Evolutionary conservation across 2,888 invertebrate species (phyloP), one percentile per base, ranked within the genome.

Genomic region (Stomorhina lunata): DNA sequence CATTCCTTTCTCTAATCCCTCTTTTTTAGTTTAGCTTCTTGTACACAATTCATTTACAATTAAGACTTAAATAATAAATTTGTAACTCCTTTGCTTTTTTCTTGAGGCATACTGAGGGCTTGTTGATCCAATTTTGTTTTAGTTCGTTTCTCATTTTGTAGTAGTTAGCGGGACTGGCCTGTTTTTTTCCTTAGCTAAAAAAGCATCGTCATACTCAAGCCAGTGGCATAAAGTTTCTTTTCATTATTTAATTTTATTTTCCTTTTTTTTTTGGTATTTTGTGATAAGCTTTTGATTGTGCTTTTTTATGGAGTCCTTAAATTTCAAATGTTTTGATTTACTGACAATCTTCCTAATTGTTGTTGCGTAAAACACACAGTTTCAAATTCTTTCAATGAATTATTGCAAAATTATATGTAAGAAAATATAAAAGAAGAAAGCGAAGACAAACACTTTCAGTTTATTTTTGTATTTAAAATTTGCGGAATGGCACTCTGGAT

Each of bases 381-480:
- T 73, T 61, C 32, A 75, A 50, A 63, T 53, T 63, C 37, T 55
- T 40, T 66, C 37, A 32, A 55, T 20, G 61, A 59, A 45, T 34
- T 63, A 57, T 73, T 45, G 22, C 40, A 9, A 69, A 79, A 66
- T 59, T 69, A 61, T 65, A 76, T 43, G 59, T 32, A 37, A 50
- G 71, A 69, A 43, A 75, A 37, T 43, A 22, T n/a, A 32, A 63
- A 45, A 57, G 17, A 45, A 37, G 27, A 77, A 71, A 77, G 65
- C 40, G 20, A 45, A 25, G 20, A n/a, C 12, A 53, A 27, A 32
- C 27, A 53, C 61, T 50, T 77, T 43, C 32, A 43, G n/a, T 59
- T 3, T 50, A 27, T 61, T 5, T 65, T 69, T 71, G 59, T 50
- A 77, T 73, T 86, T 89, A 89, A 37, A 89, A 86, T 85, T 89